Evolutionary conservation across 2,113 vertebrate species (phyloP).

Genomic region (Paraplagusia blochii): DNA sequence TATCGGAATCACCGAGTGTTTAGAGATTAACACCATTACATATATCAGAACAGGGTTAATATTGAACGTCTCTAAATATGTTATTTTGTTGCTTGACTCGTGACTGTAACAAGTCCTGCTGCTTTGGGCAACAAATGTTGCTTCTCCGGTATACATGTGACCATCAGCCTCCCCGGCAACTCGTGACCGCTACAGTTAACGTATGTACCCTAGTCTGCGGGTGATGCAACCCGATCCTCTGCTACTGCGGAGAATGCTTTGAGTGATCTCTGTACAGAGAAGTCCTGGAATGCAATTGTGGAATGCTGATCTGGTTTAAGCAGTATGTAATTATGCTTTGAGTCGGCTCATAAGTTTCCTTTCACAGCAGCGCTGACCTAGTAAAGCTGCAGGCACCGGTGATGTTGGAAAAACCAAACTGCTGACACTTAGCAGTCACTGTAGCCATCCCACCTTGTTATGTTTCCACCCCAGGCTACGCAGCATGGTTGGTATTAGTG

Average conservation of each 20-base stretch:
- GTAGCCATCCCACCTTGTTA: constrained; percentile 18
- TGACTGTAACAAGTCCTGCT: no score
- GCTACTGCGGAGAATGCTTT: constrained; percentile 27
- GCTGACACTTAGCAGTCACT: constrained; percentile 39
- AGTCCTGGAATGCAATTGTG: constrained; percentile 31
- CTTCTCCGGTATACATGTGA: no score
- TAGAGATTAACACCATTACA: no score
- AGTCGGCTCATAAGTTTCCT: constrained; percentile 33
- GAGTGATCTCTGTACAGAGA: constrained; percentile 20
- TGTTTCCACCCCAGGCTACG: constrained; percentile 8
- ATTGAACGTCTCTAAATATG: no score
- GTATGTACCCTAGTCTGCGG: no score
- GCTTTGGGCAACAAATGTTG: no score
- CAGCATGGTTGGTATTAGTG: constrained; percentile 14
- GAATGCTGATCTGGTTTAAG: constrained; percentile 35
- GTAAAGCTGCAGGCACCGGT: constrained; percentile 29
- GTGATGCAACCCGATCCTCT: constrained; percentile 26
- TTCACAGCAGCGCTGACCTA: constrained; percentile 28
- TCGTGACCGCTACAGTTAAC: no score
- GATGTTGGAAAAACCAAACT: constrained; percentile 50
- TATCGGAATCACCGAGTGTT: no score
- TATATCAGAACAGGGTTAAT: no score
- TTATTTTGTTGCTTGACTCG: no score
- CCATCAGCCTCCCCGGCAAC: no score
- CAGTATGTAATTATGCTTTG: constrained; percentile 13